These are phyloP conservation scores for Cantharis lateralis DNA, from an alignment of 2,888 invertebrate species.

Conservation along the genomic window DNA sequence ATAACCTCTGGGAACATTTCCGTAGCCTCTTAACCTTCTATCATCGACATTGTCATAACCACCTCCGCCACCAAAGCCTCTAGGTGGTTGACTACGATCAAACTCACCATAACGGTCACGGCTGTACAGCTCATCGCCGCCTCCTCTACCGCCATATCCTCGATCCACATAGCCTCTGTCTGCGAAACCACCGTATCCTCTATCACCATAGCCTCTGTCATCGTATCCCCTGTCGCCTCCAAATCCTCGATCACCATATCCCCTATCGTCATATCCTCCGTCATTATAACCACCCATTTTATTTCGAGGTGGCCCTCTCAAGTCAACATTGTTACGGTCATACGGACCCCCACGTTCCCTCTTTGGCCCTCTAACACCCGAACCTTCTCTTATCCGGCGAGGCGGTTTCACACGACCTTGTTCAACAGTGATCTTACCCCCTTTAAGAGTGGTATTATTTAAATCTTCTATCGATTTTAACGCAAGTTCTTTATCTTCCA, in stretches of 20 bases:
- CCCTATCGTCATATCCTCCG: neutral
- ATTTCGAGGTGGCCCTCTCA: slow-evolving; percentile 38
- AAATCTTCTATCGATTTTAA: slow-evolving; percentile 78
- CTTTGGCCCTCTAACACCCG: slow-evolving; percentile 57
- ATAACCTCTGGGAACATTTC: slow-evolving; percentile 35
- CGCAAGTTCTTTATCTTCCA: slow-evolving; percentile 83
- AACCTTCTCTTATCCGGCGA: slow-evolving; percentile 57
- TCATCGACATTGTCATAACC: slow-evolving; percentile 27
- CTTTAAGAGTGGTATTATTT: slow-evolving; percentile 82
- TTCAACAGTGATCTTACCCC: slow-evolving; percentile 83
- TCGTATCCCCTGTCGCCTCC: slow-evolving; percentile 5
- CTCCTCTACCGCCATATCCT: neutral
- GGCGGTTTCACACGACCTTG: slow-evolving; percentile 78
- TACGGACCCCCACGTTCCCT: slow-evolving; percentile 55
- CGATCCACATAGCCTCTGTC: slow-evolving; percentile 8
- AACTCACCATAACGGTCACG: slow-evolving; percentile 54
- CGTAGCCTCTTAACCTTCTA: slow-evolving; percentile 34
- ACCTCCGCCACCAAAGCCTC: slow-evolving; percentile 27
- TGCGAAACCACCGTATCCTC: neutral
- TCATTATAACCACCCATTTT: slow-evolving; percentile 18
- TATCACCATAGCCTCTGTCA: neutral
- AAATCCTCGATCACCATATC: slow-evolving; percentile 15
- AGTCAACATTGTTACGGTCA: slow-evolving; percentile 44
- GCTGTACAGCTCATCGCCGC: neutral
- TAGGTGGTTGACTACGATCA: slow-evolving; percentile 37